phyloP scores from a whole-genome alignment of 2,797 vertebrate genomes.

The Eremophila alpestris region DNA sequence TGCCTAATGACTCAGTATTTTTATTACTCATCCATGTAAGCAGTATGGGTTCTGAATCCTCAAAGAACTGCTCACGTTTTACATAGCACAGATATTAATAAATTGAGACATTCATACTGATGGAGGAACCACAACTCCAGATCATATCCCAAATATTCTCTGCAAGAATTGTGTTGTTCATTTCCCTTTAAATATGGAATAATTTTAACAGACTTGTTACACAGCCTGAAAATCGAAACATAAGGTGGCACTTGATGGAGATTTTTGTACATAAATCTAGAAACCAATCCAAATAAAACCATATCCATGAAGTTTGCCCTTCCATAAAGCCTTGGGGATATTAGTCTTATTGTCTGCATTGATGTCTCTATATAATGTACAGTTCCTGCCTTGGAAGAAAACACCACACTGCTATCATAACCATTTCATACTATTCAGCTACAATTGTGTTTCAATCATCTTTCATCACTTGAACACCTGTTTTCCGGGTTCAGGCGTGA shows the following conservation, averaged over 20 bases:
- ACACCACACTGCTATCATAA: background rate
- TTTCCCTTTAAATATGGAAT: background rate
- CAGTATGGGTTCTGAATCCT: background rate
- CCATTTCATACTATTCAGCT: background rate
- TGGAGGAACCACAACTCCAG: background rate
- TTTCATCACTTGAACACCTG: background rate
- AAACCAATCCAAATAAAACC: background rate
- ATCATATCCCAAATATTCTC: background rate
- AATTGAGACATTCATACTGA: background rate
- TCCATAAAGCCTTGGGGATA: background rate
- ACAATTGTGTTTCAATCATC: background rate
- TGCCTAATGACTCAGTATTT: background rate
- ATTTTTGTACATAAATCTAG: background rate
- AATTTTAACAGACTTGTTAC: background rate
- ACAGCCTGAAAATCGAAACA: background rate
- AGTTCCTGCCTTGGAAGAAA: background rate
- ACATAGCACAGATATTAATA: background rate
- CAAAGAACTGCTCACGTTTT: background rate
- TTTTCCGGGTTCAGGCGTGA: background rate
- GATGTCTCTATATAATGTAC: background rate
- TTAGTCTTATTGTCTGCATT: background rate
- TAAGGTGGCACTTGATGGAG: background rate
- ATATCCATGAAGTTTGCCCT: background rate
- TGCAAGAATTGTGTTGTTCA: background rate
- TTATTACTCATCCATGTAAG: background rate